These are phyloP conservation scores for Dryococelus australis DNA, from an alignment of 2,888 invertebrate species.

Conservation along the genomic window DNA sequence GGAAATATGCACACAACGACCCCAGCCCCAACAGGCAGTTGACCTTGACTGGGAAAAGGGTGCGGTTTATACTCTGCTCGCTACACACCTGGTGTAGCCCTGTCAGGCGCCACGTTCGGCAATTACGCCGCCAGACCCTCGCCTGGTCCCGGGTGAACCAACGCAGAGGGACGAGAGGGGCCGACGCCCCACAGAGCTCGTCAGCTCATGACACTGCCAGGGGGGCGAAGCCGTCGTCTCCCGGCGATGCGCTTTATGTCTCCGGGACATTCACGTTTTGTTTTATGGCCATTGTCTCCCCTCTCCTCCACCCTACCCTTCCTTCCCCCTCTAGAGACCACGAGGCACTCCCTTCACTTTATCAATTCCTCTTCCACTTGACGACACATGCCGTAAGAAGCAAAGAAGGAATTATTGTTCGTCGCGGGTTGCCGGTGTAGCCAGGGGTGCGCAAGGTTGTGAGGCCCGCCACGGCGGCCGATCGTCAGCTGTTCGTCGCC, in stretches of 20 bases:
- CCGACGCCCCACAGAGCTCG: neutral
- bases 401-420: conserved; percentile 30
- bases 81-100: too few relatives aligned
- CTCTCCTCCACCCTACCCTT: neutral
- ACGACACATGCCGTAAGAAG: conserved; percentile 39
- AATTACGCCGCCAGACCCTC: too few relatives aligned
- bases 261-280: conserved; percentile 19
- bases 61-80: too few relatives aligned
- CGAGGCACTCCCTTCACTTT: conserved; percentile 37
- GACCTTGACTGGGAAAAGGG: too few relatives aligned
- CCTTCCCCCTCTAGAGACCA: neutral
- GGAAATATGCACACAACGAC: too few relatives aligned
- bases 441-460: neutral
- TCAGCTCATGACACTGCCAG: neutral
- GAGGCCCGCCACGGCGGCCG: neutral
- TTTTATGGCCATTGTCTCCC: conserved; percentile 21
- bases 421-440: neutral
- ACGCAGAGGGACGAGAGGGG: too few relatives aligned
- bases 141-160: too few relatives aligned
- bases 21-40: too few relatives aligned
- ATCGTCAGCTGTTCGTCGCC: too few relatives aligned
- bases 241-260: neutral
- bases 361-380: conserved; percentile 46
- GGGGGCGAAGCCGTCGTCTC: too few relatives aligned
- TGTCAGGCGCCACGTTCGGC: too few relatives aligned